A percentile compares a stretch with the other conserved stretches of the same genome.
Evolutionary conservation across 2,797 vertebrate species (phyloP).

Genomic region (Petrocephalus schoutedeni): DNA sequence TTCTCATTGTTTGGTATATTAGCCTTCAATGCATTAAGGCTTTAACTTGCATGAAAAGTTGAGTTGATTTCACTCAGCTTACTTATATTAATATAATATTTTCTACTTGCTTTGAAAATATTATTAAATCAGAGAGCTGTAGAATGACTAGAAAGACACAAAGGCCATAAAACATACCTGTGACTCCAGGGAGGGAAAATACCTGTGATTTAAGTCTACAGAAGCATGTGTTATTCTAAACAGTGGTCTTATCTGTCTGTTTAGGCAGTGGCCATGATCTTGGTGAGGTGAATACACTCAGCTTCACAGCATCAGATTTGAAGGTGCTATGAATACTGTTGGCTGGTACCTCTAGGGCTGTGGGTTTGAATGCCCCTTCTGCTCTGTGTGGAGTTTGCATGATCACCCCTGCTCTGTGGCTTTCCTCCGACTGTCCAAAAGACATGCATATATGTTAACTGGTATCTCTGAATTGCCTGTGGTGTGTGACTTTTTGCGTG

Average conservation of each 20-base stretch:
- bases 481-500: not conserved
- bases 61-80: not conserved
- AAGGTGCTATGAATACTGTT: not conserved
- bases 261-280: not conserved
- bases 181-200: not conserved
- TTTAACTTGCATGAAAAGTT: not conserved
- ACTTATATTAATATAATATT: not conserved
- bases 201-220: not conserved
- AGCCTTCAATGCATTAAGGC: not conserved
- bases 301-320: not conserved
- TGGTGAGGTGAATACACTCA: not conserved
- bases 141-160: not conserved
- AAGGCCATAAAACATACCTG: not conserved
- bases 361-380: not conserved
- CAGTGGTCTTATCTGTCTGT: not conserved
- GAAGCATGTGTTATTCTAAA: not conserved
- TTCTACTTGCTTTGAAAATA: not conserved
- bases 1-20: not conserved
- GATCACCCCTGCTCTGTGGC: not conserved
- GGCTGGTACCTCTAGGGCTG: not conserved
- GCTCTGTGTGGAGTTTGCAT: not conserved
- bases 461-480: not conserved
- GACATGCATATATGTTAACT: not conserved
- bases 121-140: not conserved
- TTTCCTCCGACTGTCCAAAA: not conserved